Evolutionary conservation across 1,140 invertebrate species (phyloP).

Genomic region (Helicorthomorpha holstii): DNA sequence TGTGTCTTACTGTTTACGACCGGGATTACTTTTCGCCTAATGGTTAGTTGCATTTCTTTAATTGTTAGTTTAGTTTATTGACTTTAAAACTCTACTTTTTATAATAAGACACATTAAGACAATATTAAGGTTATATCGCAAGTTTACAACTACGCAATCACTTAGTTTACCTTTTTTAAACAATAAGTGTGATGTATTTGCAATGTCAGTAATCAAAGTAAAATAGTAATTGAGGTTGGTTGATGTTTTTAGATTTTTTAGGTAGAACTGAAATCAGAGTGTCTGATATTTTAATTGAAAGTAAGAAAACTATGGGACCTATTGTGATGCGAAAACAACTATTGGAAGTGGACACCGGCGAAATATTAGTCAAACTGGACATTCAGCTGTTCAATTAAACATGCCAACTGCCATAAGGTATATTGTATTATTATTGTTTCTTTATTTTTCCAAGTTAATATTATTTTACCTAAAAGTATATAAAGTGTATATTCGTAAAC

Average conservation of each 20-base stretch:
- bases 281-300: conserved; percentile 43
- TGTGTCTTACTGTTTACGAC: conserved; percentile 61
- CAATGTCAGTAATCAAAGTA: not conserved
- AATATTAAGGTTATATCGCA: not conserved
- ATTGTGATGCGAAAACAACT: conserved; percentile 47
- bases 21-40: conserved; percentile 59
- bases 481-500: too few relatives aligned
- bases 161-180: too few relatives aligned
- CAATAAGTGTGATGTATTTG: too few relatives aligned
- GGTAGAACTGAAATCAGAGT: conserved; percentile 56
- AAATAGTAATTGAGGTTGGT: not conserved
- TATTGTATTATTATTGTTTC: too few relatives aligned
- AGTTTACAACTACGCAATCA: too few relatives aligned
- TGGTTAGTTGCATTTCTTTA: conserved; percentile 33
- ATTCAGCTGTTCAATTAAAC: conserved; percentile 43
- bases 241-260: conserved; percentile 44
- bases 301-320: conserved; percentile 38
- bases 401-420: too few relatives aligned
- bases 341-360: conserved; percentile 51
- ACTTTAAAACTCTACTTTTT: not conserved
- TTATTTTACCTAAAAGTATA: too few relatives aligned
- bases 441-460: too few relatives aligned
- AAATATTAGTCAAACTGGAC: conserved; percentile 53
- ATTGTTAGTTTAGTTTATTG: not conserved
- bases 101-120: too few relatives aligned